A percentile compares a stretch with the other conserved stretches of the same genome.
Conservation (phyloP, 2,113 vertebrate species). For the Lepisosteus osseus region DNA sequence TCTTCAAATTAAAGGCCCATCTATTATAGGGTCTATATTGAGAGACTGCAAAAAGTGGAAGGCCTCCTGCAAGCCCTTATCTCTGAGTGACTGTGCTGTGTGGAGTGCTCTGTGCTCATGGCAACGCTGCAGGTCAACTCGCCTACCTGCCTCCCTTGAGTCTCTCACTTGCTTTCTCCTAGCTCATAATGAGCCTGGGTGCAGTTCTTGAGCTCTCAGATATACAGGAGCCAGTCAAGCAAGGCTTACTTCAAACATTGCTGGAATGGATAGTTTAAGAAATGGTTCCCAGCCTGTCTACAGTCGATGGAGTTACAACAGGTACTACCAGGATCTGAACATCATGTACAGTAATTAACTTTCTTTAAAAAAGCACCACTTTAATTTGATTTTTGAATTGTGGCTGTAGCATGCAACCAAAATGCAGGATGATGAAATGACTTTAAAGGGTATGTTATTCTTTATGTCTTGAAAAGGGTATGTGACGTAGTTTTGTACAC, state of each 20-base stretch:
- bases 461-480: too few relatives aligned
- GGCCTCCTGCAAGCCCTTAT: not conserved
- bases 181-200: not conserved
- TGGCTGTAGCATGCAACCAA: too few relatives aligned
- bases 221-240: not conserved
- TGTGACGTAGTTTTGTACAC: too few relatives aligned
- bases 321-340: too few relatives aligned
- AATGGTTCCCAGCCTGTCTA: constrained; percentile 17
- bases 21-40: too few relatives aligned
- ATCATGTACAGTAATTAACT: too few relatives aligned
- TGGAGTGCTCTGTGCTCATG: not conserved
- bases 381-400: too few relatives aligned
- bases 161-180: not conserved
- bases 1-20: too few relatives aligned
- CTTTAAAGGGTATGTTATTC: too few relatives aligned
- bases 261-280: constrained; percentile 10
- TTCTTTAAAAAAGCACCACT: too few relatives aligned
- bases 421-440: too few relatives aligned
- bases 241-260: not conserved
- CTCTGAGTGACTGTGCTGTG: not conserved
- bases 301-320: constrained; percentile 26
- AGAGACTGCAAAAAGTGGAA: not conserved
- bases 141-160: not conserved
- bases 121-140: not conserved
- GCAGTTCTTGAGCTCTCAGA: not conserved